Conservation (phyloP, 1,140 invertebrate genomes). For the Pentalonia nigronervosa region DNA sequence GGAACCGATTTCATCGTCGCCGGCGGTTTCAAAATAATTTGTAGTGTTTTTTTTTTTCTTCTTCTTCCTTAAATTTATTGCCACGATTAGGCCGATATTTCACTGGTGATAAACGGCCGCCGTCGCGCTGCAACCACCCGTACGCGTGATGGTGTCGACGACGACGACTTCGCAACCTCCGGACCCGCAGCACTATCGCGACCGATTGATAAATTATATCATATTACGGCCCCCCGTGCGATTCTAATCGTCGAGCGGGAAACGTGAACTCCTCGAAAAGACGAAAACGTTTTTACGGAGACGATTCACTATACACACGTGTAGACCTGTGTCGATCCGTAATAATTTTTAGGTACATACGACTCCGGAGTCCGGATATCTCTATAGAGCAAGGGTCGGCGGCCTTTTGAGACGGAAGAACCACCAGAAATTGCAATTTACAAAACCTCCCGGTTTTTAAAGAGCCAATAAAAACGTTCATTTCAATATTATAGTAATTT, state of each 20-base stretch:
- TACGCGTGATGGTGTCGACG: background rate
- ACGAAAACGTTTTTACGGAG: background rate
- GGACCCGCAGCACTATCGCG: background rate
- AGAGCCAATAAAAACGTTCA: no score
- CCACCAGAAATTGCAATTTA: no score
- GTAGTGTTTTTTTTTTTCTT: background rate
- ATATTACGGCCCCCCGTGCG: background rate
- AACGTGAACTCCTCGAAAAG: background rate
- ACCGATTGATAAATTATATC: background rate
- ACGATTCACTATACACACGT: background rate
- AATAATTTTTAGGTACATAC: no score
- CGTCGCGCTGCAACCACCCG: background rate
- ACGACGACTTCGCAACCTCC: background rate
- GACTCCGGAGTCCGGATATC: no score
- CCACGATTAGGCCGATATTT: background rate
- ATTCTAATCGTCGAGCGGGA: background rate
- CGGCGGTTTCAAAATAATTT: background rate
- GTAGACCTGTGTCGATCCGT: no score
- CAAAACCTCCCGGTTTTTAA: no score
- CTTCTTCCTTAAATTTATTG: background rate
- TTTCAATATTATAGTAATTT: no score
- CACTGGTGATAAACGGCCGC: background rate
- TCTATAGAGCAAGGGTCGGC: no score
- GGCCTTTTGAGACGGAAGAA: no score
- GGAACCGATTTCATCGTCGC: conserved; percentile 25